Conservation (phyloP, 2,113 vertebrate species). For the Lanius ludovicianus region DNA sequence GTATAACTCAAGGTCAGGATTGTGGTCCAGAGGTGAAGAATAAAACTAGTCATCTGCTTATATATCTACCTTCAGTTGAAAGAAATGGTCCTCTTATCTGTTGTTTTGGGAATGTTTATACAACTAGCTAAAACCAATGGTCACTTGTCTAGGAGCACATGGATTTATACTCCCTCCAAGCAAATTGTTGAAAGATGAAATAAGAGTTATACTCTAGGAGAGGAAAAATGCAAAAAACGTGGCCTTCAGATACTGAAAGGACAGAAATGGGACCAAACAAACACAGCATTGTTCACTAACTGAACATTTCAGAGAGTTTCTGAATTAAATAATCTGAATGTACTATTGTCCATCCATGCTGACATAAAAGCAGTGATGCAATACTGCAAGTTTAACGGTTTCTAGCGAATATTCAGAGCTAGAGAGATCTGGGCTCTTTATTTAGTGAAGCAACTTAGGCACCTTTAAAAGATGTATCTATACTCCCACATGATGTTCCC, state of each 20-base stretch:
- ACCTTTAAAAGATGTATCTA: not conserved
- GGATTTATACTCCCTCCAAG: not conserved
- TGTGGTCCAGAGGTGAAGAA: not conserved
- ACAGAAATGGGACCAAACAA: not conserved
- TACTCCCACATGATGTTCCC: constrained; percentile 41
- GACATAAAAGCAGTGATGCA: not conserved
- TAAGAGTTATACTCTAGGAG: not conserved
- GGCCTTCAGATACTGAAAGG: not conserved
- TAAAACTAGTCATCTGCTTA: not conserved
- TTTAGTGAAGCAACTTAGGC: not conserved
- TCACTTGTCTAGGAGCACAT: not conserved
- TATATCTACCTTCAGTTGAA: not conserved
- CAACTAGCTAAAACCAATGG: not conserved
- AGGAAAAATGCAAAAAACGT: not conserved
- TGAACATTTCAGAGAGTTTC: not conserved
- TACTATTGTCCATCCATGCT: not conserved
- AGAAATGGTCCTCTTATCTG: not conserved
- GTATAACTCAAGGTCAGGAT: not conserved
- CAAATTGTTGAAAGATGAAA: not conserved
- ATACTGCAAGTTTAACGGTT: not conserved
- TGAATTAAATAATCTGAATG: not conserved
- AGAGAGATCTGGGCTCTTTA: not conserved
- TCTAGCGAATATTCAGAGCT: not conserved
- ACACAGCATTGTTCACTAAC: not conserved
- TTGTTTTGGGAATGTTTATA: not conserved